Evolutionary conservation across 1,140 invertebrate species (phyloP), one percentile per base, ranked within the genome.

Genomic region (Littorina saxatilis): DNA sequence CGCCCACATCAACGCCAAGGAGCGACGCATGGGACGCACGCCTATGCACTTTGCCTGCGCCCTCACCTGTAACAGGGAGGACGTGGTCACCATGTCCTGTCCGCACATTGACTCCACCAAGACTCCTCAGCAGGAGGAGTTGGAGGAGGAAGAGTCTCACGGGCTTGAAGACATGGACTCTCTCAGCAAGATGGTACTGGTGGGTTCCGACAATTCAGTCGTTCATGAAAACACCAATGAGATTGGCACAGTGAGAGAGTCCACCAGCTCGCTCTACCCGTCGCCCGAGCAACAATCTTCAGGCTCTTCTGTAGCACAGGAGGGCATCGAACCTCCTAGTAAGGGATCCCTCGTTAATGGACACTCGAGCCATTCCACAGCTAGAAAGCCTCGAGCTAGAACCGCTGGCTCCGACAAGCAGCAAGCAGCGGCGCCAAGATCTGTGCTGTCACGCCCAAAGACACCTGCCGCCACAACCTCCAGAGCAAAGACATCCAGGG

Each of bases 11-110:
- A 89, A 89, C 80, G 84, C 83, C 37, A 89, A 88, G 75, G 89
- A 90, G 66, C 87, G 87, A 55, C 58, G 85, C 72, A 87, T 90
- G 86, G 89, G 89, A 20, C 79, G 89, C 43, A 90, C 88, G 0
- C 87, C 89, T 0, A 68, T 90, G 20, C 89, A 89, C 73, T 76
- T 89, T 32, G 85, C 89, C 29, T 90, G 89, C 85, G 81, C 80
- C 20, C 81, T 82, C 27, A 86, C 84, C 61, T 76, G 84, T 76
- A 50, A 50, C 70, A 39, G 23, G 13, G 35, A 37, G 1, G 66
- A 35, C 2, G 35, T 2, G 1, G 37, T 68, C 35, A 68, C 2
- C 66, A 39, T 35, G 1, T 1, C 23, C 66, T 13, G 66, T 47
- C 43, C n/a, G n/a, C n/a, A n/a, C n/a, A n/a, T n/a, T n/a, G n/a